Percentiles rank a stretch among this genome's conserved stretches.
phyloP scores from a whole-genome alignment of 1,140 invertebrate species.

The Psix sp. region DNA sequence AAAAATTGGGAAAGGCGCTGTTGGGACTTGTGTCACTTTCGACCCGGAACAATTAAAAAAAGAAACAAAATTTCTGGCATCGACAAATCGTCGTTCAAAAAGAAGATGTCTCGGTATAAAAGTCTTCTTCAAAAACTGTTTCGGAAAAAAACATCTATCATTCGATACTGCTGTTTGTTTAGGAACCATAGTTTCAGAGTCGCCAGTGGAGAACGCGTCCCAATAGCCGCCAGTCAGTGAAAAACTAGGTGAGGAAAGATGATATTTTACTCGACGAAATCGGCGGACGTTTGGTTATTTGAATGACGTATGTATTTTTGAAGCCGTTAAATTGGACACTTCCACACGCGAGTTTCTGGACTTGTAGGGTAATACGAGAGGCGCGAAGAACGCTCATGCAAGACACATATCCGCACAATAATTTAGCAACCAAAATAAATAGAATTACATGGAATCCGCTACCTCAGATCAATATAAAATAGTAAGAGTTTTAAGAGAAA shows the following conservation, averaged over 20 bases:
- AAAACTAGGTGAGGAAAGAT: slow-evolving; percentile 56
- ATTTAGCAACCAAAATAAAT: slow-evolving; percentile 72
- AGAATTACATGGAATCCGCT: slow-evolving; percentile 74
- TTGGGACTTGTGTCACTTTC: slow-evolving; percentile 38
- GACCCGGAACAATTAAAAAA: slow-evolving; percentile 11
- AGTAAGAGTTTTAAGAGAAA: slow-evolving; percentile 69
- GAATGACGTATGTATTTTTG: slow-evolving; percentile 61
- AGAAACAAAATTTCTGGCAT: slow-evolving; percentile 2
- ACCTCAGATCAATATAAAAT: slow-evolving; percentile 74
- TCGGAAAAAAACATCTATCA: too few species aligned
- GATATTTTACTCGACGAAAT: slow-evolving; percentile 63
- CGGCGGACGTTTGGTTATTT: slow-evolving; percentile 61
- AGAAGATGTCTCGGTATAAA: not conserved
- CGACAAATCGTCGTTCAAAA: not conserved
- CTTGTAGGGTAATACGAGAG: slow-evolving; percentile 70
- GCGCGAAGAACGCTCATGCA: slow-evolving; percentile 65
- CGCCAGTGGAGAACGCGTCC: slow-evolving; percentile 29
- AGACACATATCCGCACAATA: slow-evolving; percentile 73
- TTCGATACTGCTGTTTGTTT: slow-evolving; percentile 20
- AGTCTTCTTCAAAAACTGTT: slow-evolving; percentile 3
- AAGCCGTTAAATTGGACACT: slow-evolving; percentile 58
- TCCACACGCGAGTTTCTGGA: slow-evolving; percentile 67
- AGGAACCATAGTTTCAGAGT: slow-evolving; percentile 21
- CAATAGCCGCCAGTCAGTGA: slow-evolving; percentile 39
- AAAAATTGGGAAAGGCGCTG: slow-evolving; percentile 36